Percentiles rank a stretch among this genome's conserved stretches.
Evolutionary conservation across 1,140 invertebrate genomes (phyloP).

Genomic region (Pseudomyrmex pallidus): DNA sequence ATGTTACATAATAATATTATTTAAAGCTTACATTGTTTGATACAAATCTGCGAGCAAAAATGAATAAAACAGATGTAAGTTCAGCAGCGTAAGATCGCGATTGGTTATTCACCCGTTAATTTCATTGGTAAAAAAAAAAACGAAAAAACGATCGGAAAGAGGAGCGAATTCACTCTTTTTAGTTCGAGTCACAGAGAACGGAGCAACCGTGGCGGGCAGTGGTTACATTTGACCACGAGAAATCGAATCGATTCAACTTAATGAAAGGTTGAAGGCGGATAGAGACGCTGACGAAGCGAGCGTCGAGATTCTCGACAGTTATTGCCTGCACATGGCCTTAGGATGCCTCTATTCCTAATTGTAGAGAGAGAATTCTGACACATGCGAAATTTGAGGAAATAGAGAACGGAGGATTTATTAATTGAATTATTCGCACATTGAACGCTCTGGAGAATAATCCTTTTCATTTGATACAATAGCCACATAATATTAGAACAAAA

Average conservation of each 20-base stretch:
- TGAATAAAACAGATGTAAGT: constrained; percentile 1
- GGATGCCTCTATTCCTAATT: constrained; percentile 12
- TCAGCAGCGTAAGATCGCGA: constrained; percentile 30
- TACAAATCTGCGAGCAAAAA: background rate
- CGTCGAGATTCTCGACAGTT: constrained; percentile 40
- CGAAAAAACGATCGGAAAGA: constrained; percentile 39
- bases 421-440: too few species aligned
- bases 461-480: too few species aligned
- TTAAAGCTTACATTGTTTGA: background rate
- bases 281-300: constrained; percentile 78
- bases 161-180: constrained; percentile 56
- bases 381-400: background rate
- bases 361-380: background rate
- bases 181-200: constrained; percentile 70
- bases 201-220: constrained; percentile 69
- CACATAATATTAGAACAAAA: too few species aligned
- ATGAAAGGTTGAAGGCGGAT: constrained; percentile 76
- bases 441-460: too few species aligned
- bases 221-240: constrained; percentile 77
- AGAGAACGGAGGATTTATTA: background rate
- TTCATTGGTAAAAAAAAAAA: constrained; percentile 56
- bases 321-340: constrained; percentile 1
- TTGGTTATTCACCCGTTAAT: constrained; percentile 71
- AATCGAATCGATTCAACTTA: constrained; percentile 78
- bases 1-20: background rate